Evolutionary conservation across 1,140 invertebrate genomes (phyloP).

Genomic region (Nasonia vitripennis): DNA sequence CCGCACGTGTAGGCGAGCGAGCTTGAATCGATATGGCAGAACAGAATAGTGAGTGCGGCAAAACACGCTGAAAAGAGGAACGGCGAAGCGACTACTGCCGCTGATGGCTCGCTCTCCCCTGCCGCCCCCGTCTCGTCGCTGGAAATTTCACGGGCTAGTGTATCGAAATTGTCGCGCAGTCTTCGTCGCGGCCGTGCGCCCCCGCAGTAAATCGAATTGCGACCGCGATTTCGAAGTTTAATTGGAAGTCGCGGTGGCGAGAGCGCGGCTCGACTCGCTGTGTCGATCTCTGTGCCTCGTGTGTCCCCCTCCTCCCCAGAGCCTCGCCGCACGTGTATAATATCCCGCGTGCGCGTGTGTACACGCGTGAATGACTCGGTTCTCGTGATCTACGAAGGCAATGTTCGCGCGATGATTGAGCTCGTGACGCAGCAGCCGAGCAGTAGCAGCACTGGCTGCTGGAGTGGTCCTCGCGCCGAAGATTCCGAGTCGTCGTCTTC

Average conservation of each 20-base stretch:
- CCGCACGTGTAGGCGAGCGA: background rate
- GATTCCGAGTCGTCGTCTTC: conserved; percentile 11
- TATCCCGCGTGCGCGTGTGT: background rate
- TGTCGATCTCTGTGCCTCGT: conserved; percentile 8
- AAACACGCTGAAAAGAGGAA: background rate
- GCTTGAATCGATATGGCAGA: background rate
- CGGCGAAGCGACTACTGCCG: background rate
- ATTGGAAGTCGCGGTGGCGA: conserved; percentile 53
- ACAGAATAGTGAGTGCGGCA: background rate
- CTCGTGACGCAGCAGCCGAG: conserved; percentile 56
- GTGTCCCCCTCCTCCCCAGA: too few relatives aligned
- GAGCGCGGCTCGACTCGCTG: conserved; percentile 28
- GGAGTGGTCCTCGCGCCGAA: conserved; percentile 32
- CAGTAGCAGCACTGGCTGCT: conserved; percentile 48
- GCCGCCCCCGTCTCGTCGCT: background rate
- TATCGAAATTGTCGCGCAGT: conserved; percentile 17
- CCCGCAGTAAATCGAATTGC: conserved; percentile 32
- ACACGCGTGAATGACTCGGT: background rate
- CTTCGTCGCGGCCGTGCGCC: background rate
- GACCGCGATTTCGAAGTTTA: conserved; percentile 54
- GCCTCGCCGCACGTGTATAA: background rate
- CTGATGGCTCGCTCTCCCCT: background rate
- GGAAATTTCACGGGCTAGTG: conserved; percentile 13
- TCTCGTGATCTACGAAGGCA: conserved; percentile 58
- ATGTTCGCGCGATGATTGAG: conserved; percentile 59